Percentiles rank a stretch among this genome's conserved stretches.
Evolutionary conservation across 2,113 vertebrate species (phyloP).

Genomic region (Nycticorax nycticorax): DNA sequence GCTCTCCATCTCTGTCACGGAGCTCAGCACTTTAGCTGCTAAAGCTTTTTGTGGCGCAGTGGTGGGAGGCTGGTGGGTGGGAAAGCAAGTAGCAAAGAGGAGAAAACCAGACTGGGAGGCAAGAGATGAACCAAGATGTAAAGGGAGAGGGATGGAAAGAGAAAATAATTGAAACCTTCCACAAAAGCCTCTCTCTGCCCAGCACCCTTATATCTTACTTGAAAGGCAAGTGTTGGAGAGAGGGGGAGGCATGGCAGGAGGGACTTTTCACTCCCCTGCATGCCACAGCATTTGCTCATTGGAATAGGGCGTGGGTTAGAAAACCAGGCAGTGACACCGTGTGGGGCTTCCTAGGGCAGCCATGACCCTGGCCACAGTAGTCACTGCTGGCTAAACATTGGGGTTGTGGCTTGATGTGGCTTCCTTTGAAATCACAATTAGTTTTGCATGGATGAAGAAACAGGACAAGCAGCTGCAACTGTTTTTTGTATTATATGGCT

Average conservation of each 20-base stretch:
- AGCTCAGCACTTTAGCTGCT: conserved; percentile 25
- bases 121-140: conserved; percentile 21
- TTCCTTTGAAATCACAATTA: not conserved
- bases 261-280: not conserved
- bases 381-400: not conserved
- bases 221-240: not conserved
- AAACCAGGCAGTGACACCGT: not conserved
- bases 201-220: not conserved
- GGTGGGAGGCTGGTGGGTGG: conserved; percentile 70
- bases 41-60: conserved; percentile 63
- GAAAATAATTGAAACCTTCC: not conserved
- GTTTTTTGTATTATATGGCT: not conserved
- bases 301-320: not conserved
- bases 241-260: not conserved
- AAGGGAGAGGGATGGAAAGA: not conserved
- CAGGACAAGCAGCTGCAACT: not conserved
- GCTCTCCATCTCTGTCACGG: not conserved
- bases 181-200: not conserved
- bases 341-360: not conserved
- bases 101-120: conserved; percentile 40
- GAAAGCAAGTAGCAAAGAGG: conserved; percentile 43
- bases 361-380: not conserved
- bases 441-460: not conserved
- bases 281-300: not conserved
- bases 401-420: not conserved